Base-by-base conservation (phyloP, 1,140 invertebrate species). In the Atta texana region DNA sequence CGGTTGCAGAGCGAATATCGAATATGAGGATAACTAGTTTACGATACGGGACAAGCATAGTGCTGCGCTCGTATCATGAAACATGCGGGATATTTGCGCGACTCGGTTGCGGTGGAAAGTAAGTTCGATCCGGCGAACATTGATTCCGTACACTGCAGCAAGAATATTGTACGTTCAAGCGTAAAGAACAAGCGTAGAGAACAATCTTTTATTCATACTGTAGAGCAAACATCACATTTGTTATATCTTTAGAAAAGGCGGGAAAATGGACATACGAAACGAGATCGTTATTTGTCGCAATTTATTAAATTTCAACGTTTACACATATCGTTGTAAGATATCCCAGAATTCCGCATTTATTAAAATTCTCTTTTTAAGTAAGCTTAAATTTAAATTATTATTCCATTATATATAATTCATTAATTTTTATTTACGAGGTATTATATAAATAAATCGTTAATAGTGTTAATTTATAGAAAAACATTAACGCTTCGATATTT, bases 11-110 rank as follows among this genome's bases (percentile, higher is more conserved):
- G 63, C 44, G 80, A 84, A 63, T 49, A 61, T 61, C 69, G 55
- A 51, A 75, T 84, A 63, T n/a, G 24, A 53, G 31, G n/a, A 82
- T 82, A 82, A 82, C 68, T 82, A 72, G 55, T 61, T 82, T 72
- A 72, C 39, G 68, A 82, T 82, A 80, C 18, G 76, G 61, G 61
- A 55, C 61, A 34, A 10, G 28, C 24, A 34, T 61, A 44, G 18
- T n/a, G 53, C 21, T 2, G n/a, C 10, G 49, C 34, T 44, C 24
- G 61, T 75, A 77, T 72, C 49, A n/a, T 57, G 61, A 61, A 69
- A 84, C 34, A 72, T n/a, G 34, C 61, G 21, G 34, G 78, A 75
- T 76, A 59, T 75, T 82, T 75, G 63, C 61, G 53, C 71, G 28
- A 71, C 31, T 28, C 55, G 64, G 53, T 61, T 59, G 31, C 39